These are phyloP conservation scores for Caenorhabditis latens DNA, from an alignment of 1,140 invertebrate genomes.

Conservation along the genomic window DNA sequence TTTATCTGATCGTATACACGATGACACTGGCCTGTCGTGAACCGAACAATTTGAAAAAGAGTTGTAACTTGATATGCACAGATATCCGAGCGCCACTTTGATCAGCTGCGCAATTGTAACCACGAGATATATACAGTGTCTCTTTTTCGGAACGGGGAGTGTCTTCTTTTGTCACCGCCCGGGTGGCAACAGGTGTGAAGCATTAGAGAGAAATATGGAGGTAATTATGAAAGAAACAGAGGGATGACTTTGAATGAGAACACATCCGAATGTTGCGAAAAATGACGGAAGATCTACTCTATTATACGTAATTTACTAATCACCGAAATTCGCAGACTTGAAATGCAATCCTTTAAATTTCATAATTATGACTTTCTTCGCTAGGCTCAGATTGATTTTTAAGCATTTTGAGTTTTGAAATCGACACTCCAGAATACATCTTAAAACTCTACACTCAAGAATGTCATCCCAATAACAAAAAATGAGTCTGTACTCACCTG, in stretches of 20 bases:
- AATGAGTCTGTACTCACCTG: background rate
- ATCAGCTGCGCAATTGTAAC: slow-evolving; percentile 40
- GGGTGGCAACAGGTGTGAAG: slow-evolving; percentile 40
- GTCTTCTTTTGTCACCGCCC: slow-evolving; percentile 29
- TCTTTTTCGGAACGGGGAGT: slow-evolving; percentile 19
- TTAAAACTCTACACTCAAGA: no score
- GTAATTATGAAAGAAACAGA: background rate
- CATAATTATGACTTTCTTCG: no score
- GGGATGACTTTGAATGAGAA: no score
- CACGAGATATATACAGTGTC: slow-evolving; percentile 11
- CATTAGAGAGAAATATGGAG: background rate
- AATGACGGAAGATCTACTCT: no score
- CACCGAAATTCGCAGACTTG: no score
- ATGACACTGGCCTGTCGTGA: background rate
- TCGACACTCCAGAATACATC: no score
- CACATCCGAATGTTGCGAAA: no score
- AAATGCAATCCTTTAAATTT: no score
- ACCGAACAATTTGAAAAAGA: slow-evolving; percentile 14
- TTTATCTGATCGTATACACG: slow-evolving; percentile 22
- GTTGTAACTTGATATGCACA: slow-evolving; percentile 28
- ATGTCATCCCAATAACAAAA: no score
- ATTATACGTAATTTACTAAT: no score
- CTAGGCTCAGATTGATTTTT: no score
- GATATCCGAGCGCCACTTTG: background rate
- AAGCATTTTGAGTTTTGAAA: no score